Evolutionary conservation across 2,113 vertebrate genomes (phyloP).

Genomic region (Echinops telfairi): DNA sequence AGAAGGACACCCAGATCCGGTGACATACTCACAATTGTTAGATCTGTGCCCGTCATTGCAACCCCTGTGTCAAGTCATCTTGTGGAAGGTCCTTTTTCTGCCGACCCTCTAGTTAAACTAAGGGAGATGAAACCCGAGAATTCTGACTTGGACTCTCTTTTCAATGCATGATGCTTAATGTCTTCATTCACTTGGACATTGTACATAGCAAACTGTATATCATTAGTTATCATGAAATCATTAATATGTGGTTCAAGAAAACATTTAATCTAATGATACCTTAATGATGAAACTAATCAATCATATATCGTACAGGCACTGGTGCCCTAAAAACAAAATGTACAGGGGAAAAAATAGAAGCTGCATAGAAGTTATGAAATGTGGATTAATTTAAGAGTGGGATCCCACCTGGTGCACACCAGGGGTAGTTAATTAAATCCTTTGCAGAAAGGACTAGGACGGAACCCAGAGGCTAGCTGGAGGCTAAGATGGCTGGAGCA

Average conservation of each 20-base stretch:
- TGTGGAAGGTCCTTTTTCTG: no score
- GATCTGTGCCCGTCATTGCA: no score
- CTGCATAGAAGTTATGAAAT: not conserved
- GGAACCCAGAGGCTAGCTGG: not conserved
- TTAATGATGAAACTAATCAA: not conserved
- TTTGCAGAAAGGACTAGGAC: not conserved
- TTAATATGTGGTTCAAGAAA: not conserved
- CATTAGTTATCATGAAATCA: not conserved
- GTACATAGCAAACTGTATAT: not conserved
- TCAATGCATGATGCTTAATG: not conserved
- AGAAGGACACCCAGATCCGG: no score
- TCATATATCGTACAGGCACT: constrained; percentile 7
- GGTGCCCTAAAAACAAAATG: constrained; percentile 22
- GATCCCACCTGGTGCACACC: not conserved
- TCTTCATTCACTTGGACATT: not conserved
- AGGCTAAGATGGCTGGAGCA: not conserved
- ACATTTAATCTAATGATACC: not conserved
- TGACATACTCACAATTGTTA: no score
- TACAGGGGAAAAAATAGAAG: constrained; percentile 11
- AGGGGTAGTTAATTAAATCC: constrained; percentile 45
- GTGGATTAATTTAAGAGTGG: constrained; percentile 20
- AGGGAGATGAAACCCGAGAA: not conserved
- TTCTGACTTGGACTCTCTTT: not conserved
- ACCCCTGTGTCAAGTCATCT: no score
- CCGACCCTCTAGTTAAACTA: no score